Evolutionary conservation across 2,888 invertebrate species (phyloP).

Genomic region (Callyntrura guangdongensis): DNA sequence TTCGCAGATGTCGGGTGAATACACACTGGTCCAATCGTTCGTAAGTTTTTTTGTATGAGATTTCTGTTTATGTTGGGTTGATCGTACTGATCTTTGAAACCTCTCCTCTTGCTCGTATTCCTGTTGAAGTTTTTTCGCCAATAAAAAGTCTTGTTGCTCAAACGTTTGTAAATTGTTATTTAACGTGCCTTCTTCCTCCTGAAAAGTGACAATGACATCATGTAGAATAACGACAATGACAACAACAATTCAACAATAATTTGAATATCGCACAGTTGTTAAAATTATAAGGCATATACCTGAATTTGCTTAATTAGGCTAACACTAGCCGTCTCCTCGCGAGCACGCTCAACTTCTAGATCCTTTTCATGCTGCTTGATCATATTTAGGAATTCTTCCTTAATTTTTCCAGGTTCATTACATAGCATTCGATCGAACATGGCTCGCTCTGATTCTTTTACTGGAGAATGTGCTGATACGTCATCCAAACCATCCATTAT

Average conservation of each 20-base stretch:
- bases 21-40: constrained; percentile 24
- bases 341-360: constrained; percentile 85
- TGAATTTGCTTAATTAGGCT: constrained; percentile 87
- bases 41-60: constrained; percentile 57
- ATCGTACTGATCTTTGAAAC: neutral
- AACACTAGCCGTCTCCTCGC: constrained; percentile 88
- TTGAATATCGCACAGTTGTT: too few relatives aligned
- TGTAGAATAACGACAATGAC: neutral
- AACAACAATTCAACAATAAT: neutral
- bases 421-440: constrained; percentile 86
- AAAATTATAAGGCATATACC: too few relatives aligned
- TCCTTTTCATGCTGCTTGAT: constrained; percentile 83
- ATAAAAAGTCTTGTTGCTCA: constrained; percentile 60
- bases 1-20: constrained; percentile 28
- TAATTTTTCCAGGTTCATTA: constrained; percentile 90
- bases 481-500: constrained; percentile 59
- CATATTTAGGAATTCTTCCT: constrained; percentile 91
- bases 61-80: neutral
- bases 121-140: constrained; percentile 71
- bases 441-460: neutral
- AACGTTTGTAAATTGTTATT: neutral
- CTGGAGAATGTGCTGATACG: too few relatives aligned
- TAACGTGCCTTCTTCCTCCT: constrained; percentile 54
- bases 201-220: neutral
- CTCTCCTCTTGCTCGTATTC: constrained; percentile 71